Base-by-base conservation (phyloP, 1,140 invertebrate genomes). In the Luehdorfia chinensis region DNA sequence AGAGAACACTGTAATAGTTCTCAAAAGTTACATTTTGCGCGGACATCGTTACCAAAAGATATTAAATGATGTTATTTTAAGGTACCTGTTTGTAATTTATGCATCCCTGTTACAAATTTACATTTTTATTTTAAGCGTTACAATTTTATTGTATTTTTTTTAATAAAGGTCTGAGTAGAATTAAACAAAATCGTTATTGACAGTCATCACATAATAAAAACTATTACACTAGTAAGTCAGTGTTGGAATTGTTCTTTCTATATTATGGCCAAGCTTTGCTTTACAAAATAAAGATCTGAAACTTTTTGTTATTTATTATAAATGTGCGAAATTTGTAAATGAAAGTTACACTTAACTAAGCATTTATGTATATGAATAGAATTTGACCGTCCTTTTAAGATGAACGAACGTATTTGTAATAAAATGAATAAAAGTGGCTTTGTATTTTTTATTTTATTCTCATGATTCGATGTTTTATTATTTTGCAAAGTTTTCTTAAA, bases 311-410 rank as follows among this genome's bases (percentile, higher is more conserved):
- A 31, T 36, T 25, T 33, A 32, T 51, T 45, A 36, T 37, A 23
- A 37, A 31, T 14, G 28, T n/a, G n/a, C n/a, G n/a, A n/a, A n/a
- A n/a, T n/a, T n/a, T n/a, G n/a, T n/a, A n/a, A n/a, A n/a, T n/a
- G n/a, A n/a, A n/a, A n/a, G n/a, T n/a, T n/a, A n/a, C n/a, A n/a
- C n/a, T 37, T 46, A n/a, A 39, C 21, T 31, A 55, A 55, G 55
- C 55, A 55, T 63, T 63, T 59, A 52, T 52, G 34, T 55, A 53
- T 53, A 50, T 56, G 56, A 47, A 47, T 56, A 52, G 47, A 44
- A 57, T 37, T n/a, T 56, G 33, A 50, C 52, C 50, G 55, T 63
- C 59, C 59, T 49, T 60, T 50, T 62, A 62, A 57, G 44, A 52
- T 59, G 33, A 53, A 53, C 50, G 33, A 53, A 53, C 50, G 34